Conservation (phyloP, 2,888 invertebrate species). For the Pecten maximus region DNA sequence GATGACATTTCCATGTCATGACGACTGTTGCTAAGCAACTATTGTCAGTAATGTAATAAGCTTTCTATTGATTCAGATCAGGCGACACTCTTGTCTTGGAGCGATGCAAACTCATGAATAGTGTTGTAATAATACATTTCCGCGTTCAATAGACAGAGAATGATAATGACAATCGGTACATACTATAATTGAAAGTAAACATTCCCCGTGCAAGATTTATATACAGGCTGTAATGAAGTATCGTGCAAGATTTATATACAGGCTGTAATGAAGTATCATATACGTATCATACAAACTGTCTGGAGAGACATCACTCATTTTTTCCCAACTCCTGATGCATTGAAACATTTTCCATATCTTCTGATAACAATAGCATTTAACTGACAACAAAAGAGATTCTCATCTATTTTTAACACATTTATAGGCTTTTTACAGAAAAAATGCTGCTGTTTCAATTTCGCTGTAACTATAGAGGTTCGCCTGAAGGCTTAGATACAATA, state of each 20-base stretch:
- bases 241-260: not conserved
- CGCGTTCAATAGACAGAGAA: not conserved
- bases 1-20: conserved; percentile 33
- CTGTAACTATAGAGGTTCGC: not conserved
- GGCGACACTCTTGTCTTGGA: not conserved
- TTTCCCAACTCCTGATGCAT: not conserved
- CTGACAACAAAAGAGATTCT: not conserved
- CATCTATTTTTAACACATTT: not conserved
- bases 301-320: not conserved
- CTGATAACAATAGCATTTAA: not conserved
- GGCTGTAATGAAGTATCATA: not conserved
- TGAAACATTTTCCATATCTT: not conserved
- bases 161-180: not conserved
- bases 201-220: not conserved
- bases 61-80: conserved; percentile 27
- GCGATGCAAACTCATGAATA: conserved; percentile 4
- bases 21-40: not conserved
- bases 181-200: conserved; percentile 14
- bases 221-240: not conserved
- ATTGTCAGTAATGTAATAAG: conserved; percentile 19
- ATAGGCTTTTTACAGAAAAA: not conserved
- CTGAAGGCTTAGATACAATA: not conserved
- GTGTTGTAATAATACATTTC: not conserved
- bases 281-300: not conserved
- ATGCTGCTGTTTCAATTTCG: not conserved